A percentile compares a stretch with the other conserved stretches of the same genome.
Evolutionary conservation across 2,113 vertebrate genomes (phyloP).

Genomic region (Hemichromis elongatus): DNA sequence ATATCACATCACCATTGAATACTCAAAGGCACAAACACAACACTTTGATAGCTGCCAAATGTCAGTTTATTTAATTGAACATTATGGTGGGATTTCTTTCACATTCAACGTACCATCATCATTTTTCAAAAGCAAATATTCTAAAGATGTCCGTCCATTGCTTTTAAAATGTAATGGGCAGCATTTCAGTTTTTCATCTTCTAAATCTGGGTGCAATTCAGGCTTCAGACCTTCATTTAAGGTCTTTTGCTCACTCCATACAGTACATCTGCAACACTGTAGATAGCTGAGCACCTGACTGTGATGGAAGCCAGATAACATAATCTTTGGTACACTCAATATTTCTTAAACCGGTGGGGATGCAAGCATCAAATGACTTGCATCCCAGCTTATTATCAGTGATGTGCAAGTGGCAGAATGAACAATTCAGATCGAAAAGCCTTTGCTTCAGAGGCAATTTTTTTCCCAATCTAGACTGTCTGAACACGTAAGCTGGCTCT

Average conservation of each 20-base stretch:
- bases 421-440: background rate
- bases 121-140: background rate
- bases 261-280: conserved; percentile 16
- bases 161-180: background rate
- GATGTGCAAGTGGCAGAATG: background rate
- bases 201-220: background rate
- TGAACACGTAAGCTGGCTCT: background rate
- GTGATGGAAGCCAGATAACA: conserved; percentile 17
- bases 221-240: background rate
- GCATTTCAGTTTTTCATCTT: background rate
- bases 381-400: conserved; percentile 19
- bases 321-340: conserved; percentile 8
- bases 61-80: background rate
- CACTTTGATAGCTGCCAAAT: no score
- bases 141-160: background rate
- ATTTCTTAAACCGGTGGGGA: conserved; percentile 19
- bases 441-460: background rate
- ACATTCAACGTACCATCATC: background rate
- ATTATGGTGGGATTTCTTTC: background rate
- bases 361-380: conserved; percentile 12
- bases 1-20: no score
- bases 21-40: no score
- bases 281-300: conserved; percentile 20
- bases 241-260: background rate
- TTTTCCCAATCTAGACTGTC: background rate